Base-by-base conservation (phyloP, 1,140 invertebrate species). In the Diabrotica virgifera region DNA sequence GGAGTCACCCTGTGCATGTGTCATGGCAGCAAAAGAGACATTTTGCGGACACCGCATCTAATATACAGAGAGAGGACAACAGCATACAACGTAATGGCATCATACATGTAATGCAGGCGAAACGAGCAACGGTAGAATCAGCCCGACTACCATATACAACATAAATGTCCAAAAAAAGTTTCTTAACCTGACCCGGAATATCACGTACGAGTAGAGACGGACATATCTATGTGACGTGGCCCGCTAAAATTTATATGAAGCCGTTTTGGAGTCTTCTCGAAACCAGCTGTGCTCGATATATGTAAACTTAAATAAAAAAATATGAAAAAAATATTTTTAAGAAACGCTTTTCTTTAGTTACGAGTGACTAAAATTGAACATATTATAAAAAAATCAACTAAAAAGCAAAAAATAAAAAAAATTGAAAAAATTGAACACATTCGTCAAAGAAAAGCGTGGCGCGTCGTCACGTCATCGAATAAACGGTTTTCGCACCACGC, bases 231-330 rank as follows among this genome's bases (percentile, higher is more conserved):
- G 64, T 69, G 64, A 66, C 67, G 67, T 69, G 67, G 67, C 64
- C 67, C 63, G 65, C 63, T 66, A 66, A 69, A 69, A 69, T 69
- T 69, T 69, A 69, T 69, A 65, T 69, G 67, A 65, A 65, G 63
- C 56, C 52, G 64, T 60, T 66, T 69, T 66, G 24, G 24, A 46
- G 40, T 67, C 54, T 55, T 59, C 59, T 40, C 58, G 59, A n/a
- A 46, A 46, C 40, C 40, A 46, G n/a, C 40, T 46, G 40, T 0
- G 40, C 5, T 46, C 40, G 40, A n/a, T 46, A 46, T 5, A 10
- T 3, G 4, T 46, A n/a, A n/a, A n/a, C n/a, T 8, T n/a, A 6
- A 46, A 46, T 5, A 46, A 24, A 24, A 24, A 24, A 24, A 24
- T 1, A 24, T 24, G n/a, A n/a, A n/a, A n/a, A n/a, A n/a, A n/a